A percentile compares a stretch with the other conserved stretches of the same genome.
These are phyloP conservation scores for Talpa occidentalis DNA, from an alignment of 2,113 vertebrate genomes.

Conservation along the genomic window DNA sequence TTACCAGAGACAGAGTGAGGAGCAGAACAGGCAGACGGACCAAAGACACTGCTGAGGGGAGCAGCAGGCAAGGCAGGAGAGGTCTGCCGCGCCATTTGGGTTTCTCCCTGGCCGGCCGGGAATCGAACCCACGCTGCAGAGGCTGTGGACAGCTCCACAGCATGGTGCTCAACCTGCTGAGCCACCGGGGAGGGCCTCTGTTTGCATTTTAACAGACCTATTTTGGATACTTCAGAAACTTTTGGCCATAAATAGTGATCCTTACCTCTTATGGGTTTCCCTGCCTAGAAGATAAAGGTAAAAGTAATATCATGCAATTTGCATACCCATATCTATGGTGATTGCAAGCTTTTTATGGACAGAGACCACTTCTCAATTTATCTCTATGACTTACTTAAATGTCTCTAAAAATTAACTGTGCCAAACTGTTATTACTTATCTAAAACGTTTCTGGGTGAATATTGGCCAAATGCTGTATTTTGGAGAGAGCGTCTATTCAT, in stretches of 20 bases:
- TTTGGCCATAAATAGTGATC: not conserved
- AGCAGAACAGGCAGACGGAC: no score
- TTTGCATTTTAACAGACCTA: not conserved
- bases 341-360: not conserved
- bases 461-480: not conserved
- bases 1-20: no score
- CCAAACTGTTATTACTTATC: not conserved
- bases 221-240: slow-evolving; percentile 38
- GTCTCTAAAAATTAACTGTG: slow-evolving; percentile 31
- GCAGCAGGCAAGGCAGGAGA: no score
- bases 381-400: not conserved
- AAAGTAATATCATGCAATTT: not conserved
- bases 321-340: not conserved
- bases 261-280: not conserved
- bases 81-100: no score
- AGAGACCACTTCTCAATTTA: not conserved
- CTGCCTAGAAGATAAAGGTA: not conserved
- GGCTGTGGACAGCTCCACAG: no score
- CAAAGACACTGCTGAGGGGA: no score
- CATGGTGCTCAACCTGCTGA: no score
- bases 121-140: no score
- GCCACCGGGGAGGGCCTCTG: no score
- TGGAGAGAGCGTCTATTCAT: not conserved
- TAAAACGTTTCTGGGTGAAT: not conserved
- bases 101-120: no score